Base-by-base conservation (phyloP, 1,140 invertebrate genomes). In the Leptonema lineaticorne region DNA sequence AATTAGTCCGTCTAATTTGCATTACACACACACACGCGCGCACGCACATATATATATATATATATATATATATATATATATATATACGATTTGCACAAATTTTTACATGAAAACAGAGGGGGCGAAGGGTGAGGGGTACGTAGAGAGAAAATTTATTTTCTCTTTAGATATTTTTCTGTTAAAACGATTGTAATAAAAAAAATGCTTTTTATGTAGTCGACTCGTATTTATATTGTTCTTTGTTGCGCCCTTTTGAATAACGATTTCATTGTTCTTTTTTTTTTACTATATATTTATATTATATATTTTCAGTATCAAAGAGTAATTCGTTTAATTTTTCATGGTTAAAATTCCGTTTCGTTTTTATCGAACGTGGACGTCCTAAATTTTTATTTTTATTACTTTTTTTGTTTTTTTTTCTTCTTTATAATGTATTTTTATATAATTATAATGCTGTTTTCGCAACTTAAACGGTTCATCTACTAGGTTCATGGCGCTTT, bases 401-500 rank as follows among this genome's bases (percentile, higher is more conserved):
- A 48, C 45, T 48, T 48, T 48, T 33, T 33, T 33, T 33, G 30
- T 11, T 11, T 33, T 33, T 33, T 11, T 33, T 6, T 11, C 30
- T 33, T n/a, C 16, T n/a, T 28, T 57, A 14, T 20, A 9, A 1
- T 33, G 30, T 33, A 33, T 33, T 33, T 6, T 33, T 33, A 11
- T 33, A 4, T 53, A 9, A 22, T 53, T 27, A 16, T 22, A 22
- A 24, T 41, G 2, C 16, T 41, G 37, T 59, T 30, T 33, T 53
- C 48, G 24, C 24, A 14, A 27, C 20, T 6, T 24, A 16, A 26
- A 28, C 53, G 26, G 14, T 33, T 59, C 16, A 24, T 59, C 28
- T n/a, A 37, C 28, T 59, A n/a, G 57, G 27, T 33, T 59, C n/a
- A 33, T 59, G 30, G 27, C 50, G 50, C 37, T 64, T 66, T 66